A percentile compares a stretch with the other conserved stretches of the same genome.
Evolutionary conservation across 1,140 invertebrate genomes (phyloP).

Genomic region (Phocides pigmalion): DNA sequence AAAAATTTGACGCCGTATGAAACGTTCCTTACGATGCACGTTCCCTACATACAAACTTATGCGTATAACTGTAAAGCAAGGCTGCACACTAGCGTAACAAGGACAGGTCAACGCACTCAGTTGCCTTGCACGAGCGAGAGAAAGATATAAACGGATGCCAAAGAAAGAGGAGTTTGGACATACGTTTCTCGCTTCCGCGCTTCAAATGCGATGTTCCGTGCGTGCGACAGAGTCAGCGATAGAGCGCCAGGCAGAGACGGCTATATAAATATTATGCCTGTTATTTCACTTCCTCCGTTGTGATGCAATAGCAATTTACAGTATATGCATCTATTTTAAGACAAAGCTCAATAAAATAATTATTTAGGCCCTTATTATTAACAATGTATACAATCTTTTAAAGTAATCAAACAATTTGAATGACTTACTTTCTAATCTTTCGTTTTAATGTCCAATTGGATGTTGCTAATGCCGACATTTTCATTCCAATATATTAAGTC

Average conservation of each 20-base stretch:
- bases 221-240: constrained; percentile 65
- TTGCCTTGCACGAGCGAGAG: constrained; percentile 77
- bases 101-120: constrained; percentile 82
- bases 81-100: constrained; percentile 79
- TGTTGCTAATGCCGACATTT: not conserved
- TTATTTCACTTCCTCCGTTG: constrained; percentile 82
- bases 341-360: constrained; percentile 63
- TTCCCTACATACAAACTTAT: constrained; percentile 60
- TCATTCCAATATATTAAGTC: not conserved
- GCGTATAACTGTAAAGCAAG: constrained; percentile 80
- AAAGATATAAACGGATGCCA: constrained; percentile 45
- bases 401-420: not conserved
- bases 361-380: constrained; percentile 48
- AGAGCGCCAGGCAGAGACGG: constrained; percentile 63
- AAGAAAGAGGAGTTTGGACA: constrained; percentile 52
- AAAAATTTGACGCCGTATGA: constrained; percentile 56
- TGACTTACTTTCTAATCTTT: too few species aligned
- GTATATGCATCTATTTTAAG: constrained; percentile 77
- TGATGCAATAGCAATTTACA: constrained; percentile 80
- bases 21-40: constrained; percentile 73
- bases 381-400: constrained; percentile 5
- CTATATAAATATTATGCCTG: constrained; percentile 82
- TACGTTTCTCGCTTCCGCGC: constrained; percentile 50
- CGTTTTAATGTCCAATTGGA: too few species aligned
- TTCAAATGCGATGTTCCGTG: constrained; percentile 50